Evolutionary conservation across 2,113 vertebrate species (phyloP).

Genomic region (Myotis lucifugus): DNA sequence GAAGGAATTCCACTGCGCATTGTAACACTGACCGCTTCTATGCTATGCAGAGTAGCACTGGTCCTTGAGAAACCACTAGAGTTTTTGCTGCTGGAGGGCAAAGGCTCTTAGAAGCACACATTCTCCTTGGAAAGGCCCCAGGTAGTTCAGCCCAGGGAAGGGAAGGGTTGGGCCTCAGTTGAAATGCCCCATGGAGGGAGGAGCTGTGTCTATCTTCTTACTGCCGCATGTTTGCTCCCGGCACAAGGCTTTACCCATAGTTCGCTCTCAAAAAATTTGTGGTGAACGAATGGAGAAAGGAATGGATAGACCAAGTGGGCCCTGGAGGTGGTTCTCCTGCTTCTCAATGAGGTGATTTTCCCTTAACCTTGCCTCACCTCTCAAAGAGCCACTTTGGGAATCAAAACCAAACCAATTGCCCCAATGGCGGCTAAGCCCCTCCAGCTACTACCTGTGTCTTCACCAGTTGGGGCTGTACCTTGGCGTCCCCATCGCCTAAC

Average conservation of each 20-base stretch:
- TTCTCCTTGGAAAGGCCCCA: background rate
- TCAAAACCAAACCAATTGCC: background rate
- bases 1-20: background rate
- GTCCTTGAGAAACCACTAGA: background rate
- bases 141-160: background rate
- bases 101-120: accelerated
- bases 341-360: background rate
- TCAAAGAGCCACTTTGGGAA: background rate
- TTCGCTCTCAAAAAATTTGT: background rate
- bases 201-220: accelerated
- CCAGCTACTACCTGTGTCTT: background rate
- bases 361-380: background rate
- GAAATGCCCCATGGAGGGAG: background rate
- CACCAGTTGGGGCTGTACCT: background rate
- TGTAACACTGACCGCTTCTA: background rate
- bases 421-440: background rate
- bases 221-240: accelerated
- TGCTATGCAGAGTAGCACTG: accelerated
- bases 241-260: background rate
- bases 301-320: background rate
- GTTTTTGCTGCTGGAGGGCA: background rate
- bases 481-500: accelerated
- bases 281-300: background rate
- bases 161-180: background rate
- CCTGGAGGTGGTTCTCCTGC: background rate